phyloP scores from a whole-genome alignment of 1,140 invertebrate species.

The Varroa destructor region DNA sequence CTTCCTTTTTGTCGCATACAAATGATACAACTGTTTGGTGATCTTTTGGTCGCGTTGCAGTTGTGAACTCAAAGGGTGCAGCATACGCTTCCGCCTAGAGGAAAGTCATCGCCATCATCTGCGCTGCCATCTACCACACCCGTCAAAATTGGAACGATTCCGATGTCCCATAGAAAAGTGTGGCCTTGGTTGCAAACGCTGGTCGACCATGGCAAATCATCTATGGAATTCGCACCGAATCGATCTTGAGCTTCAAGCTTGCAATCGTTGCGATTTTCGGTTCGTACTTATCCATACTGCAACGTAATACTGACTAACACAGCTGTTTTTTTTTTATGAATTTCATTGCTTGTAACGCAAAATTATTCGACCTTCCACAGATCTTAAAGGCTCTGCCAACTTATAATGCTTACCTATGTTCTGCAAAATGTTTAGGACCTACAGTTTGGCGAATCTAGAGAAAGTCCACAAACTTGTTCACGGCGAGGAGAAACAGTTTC shows the following conservation, averaged over 20 bases:
- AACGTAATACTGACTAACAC: too few species aligned
- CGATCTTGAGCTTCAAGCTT: not conserved
- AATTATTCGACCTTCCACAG: too few species aligned
- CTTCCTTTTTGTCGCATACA: too few species aligned
- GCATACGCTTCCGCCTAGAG: not conserved
- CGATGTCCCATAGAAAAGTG: constrained; percentile 4
- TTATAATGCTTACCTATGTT: too few species aligned
- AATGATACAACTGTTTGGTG: too few species aligned
- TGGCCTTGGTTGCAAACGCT: not conserved
- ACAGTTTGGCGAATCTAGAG: constrained; percentile 19
- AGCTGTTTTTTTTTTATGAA: too few species aligned
- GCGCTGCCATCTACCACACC: constrained; percentile 8
- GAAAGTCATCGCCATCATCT: constrained; percentile 18
- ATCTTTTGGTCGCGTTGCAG: not conserved
- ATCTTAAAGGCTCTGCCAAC: too few species aligned
- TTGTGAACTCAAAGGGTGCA: constrained; percentile 6
- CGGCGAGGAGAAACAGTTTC: constrained; percentile 24
- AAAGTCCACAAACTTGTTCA: constrained; percentile 25
- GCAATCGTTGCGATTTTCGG: constrained; percentile 25
- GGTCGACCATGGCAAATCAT: constrained; percentile 24
- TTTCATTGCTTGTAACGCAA: too few species aligned
- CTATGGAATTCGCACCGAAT: constrained; percentile 15
- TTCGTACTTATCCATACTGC: not conserved
- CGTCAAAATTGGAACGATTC: constrained; percentile 20
- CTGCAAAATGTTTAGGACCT: not conserved